Base-by-base conservation (phyloP, 2,113 vertebrate genomes). In the Apodemus speciosus region DNA sequence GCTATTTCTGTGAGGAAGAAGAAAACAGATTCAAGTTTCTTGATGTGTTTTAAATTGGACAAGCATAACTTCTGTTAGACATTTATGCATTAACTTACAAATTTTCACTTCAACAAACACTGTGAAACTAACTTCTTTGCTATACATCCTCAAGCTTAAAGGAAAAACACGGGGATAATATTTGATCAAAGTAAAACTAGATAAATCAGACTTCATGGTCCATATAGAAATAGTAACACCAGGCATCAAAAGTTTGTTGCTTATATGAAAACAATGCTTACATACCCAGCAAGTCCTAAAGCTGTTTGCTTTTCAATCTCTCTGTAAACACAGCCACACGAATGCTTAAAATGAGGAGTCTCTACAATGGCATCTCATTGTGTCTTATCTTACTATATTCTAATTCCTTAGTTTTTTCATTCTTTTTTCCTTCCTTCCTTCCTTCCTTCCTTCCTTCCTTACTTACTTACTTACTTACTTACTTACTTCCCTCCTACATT, bases 61-160 rank as follows among this genome's bases (percentile, higher is more conserved):
- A 62, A 66, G 10, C 9, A 88, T 95, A 62, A 85, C 38, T 89
- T 49, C 75, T n/a, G 8, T 51, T 51, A 90, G 23, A 15, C 32
- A 95, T 89, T 66, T 16, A 9, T 64, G 25, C 3, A 91, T 38
- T 62, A 40, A 75, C 21, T 75, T 7, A n/a, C 4, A 85, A 92
- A 32, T 86, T 96, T 89, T 91, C 79, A 79, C 72, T 94, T 92
- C 76, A 95, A 27, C 88, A 92, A 91, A 95, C 16, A 64, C 43
- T 83, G 18, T 43, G 88, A 88, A 81, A 35, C 91, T 62, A 51
- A 87, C 32, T 60, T 87, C 4, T 64, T 58, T 80, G 27, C 32
- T 87, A 3, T n/a, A 85, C 21, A n/a, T 80, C 66, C 92, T 69
- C 66, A 95, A 92, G 79, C 18, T 77, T n/a, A 93, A 96, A 85